These are phyloP conservation scores for Chaetops frenatus DNA, from an alignment of 2,113 vertebrate species.

Conservation along the genomic window DNA sequence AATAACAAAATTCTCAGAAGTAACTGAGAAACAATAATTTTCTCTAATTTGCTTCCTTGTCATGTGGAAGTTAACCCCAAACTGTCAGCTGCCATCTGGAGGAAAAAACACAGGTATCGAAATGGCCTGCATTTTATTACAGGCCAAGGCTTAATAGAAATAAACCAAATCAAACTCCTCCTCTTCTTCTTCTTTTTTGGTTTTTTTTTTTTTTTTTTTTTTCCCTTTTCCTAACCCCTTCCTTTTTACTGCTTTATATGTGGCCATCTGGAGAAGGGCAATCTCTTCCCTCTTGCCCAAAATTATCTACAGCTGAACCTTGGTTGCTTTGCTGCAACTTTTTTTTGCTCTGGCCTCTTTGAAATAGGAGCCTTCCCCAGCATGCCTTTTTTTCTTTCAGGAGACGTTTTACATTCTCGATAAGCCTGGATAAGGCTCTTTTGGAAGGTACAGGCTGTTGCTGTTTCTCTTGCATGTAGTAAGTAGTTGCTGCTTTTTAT, in stretches of 20 bases:
- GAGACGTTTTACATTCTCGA: background rate
- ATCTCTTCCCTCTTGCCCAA: background rate
- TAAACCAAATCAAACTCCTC: background rate
- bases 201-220: accelerated
- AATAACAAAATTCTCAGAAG: background rate
- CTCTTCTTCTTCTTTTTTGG: too few species aligned
- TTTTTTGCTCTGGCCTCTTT: background rate
- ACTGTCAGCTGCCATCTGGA: background rate
- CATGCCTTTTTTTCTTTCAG: background rate
- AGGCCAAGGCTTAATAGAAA: background rate
- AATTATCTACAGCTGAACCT: constrained; percentile 38
- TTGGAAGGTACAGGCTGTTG: background rate
- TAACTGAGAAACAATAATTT: background rate
- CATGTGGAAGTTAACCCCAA: background rate
- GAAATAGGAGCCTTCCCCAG: constrained; percentile 18
- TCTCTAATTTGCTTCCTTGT: background rate
- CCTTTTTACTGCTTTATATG: background rate
- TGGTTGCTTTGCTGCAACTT: background rate
- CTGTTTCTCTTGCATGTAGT: constrained; percentile 11
- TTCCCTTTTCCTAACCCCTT: background rate
- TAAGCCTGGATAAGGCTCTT: constrained; percentile 20
- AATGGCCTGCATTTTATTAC: background rate
- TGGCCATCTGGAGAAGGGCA: background rate
- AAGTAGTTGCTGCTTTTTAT: background rate
- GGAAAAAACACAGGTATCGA: background rate